Percentiles rank a stretch among this genome's conserved stretches.
Conservation (phyloP, 2,113 vertebrate species). For the Rhombomys opimus region DNA sequence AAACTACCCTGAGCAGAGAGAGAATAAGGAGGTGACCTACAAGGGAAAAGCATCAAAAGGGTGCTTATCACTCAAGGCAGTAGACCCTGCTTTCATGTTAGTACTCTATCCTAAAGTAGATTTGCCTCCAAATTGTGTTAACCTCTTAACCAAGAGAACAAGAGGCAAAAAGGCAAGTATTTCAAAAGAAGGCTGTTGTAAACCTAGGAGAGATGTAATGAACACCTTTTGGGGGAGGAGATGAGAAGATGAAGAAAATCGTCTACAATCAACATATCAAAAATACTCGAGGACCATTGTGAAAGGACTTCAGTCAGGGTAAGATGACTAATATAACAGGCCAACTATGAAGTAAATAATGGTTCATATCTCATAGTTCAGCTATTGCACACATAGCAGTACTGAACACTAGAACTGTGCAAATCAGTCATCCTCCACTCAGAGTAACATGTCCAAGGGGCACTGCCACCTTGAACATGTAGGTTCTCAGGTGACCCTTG, state of each 20-base stretch:
- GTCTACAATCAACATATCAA: background rate
- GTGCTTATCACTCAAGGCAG: background rate
- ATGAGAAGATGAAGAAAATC: background rate
- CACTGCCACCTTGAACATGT: background rate
- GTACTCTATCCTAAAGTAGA: constrained; percentile 2
- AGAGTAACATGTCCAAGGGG: background rate
- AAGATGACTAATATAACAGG: background rate
- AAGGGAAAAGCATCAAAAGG: background rate
- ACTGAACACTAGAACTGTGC: background rate
- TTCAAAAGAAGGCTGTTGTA: background rate
- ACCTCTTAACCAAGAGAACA: background rate
- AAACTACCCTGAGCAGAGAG: background rate
- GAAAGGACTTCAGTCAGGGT: background rate
- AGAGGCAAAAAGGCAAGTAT: background rate
- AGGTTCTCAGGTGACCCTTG: background rate
- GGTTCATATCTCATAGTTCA: background rate
- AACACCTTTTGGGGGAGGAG: background rate
- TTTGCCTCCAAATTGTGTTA: background rate
- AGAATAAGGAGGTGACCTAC: background rate
- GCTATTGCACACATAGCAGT: background rate
- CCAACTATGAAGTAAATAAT: constrained; percentile 25
- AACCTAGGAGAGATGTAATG: background rate
- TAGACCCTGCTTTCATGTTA: background rate
- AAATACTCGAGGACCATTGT: background rate
- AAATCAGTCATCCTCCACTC: background rate